Conservation (phyloP, 2,113 vertebrate species). For the Perognathus longimembris region DNA sequence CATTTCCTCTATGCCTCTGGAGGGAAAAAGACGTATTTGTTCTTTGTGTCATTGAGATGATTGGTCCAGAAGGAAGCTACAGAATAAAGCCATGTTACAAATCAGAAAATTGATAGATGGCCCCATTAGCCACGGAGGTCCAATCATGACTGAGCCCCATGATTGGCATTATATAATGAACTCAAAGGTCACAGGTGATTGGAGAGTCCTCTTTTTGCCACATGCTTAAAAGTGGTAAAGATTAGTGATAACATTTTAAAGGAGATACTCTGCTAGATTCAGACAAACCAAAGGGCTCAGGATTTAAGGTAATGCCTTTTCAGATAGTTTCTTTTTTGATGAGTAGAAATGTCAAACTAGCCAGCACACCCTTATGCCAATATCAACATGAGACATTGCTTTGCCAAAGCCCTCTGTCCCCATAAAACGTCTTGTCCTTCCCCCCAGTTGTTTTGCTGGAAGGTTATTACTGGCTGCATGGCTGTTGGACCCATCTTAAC, state of each 20-base stretch:
- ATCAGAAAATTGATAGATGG: neutral
- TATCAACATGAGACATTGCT: slow-evolving; percentile 17
- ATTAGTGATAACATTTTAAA: neutral
- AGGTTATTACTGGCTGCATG: neutral
- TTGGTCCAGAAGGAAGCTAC: neutral
- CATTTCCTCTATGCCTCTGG: neutral
- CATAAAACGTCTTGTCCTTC: neutral
- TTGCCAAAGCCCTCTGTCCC: slow-evolving; percentile 1
- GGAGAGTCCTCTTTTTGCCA: neutral
- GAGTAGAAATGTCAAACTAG: neutral
- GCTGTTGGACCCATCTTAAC: neutral
- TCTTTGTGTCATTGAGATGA: neutral
- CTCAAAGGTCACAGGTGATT: neutral
- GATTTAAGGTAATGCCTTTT: slow-evolving; percentile 25
- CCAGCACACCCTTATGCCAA: neutral
- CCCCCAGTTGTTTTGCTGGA: neutral
- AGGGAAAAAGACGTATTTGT: neutral
- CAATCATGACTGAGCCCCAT: neutral
- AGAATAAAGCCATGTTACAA: neutral
- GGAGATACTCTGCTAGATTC: slow-evolving; percentile 30
- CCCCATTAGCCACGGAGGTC: neutral
- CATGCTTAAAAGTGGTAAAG: neutral
- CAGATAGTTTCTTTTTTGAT: neutral
- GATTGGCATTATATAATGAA: slow-evolving; percentile 20
- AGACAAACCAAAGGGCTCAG: neutral